phyloP scores from a whole-genome alignment of 2,888 invertebrate species.

The Drosophila subquinaria region DNA sequence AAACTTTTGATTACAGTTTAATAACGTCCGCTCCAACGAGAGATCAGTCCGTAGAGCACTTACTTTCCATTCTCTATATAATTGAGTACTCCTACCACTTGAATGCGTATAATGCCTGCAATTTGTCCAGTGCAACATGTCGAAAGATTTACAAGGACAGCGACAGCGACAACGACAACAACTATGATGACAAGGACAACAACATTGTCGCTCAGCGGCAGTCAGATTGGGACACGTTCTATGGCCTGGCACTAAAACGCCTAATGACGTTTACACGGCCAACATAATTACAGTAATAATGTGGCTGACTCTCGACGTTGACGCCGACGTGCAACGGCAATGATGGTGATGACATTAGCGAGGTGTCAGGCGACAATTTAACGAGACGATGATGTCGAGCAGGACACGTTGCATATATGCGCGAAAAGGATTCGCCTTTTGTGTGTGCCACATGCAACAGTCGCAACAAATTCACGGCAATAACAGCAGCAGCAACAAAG shows the following conservation, averaged over 20 bases:
- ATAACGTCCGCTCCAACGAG: conserved; percentile 6
- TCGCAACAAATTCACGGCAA: conserved; percentile 15
- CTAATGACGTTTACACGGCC: conserved; percentile 81
- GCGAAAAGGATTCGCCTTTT: conserved; percentile 65
- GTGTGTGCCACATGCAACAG: conserved; percentile 64
- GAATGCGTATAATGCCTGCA: conserved; percentile 31
- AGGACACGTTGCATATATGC: conserved; percentile 55
- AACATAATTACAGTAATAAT: conserved; percentile 80
- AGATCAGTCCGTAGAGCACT: background rate
- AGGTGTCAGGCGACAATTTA: conserved; percentile 80
- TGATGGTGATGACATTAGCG: conserved; percentile 77
- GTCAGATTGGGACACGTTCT: conserved; percentile 53
- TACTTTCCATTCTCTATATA: background rate
- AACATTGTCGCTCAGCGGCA: conserved; percentile 31
- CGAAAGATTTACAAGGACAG: conserved; percentile 51
- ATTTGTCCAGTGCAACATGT: conserved; percentile 58
- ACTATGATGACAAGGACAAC: conserved; percentile 5
- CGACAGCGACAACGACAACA: conserved; percentile 1
- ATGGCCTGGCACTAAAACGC: conserved; percentile 65
- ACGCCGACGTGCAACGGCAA: conserved; percentile 27
- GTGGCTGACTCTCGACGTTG: conserved; percentile 59
- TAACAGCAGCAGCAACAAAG: conserved; percentile 22
- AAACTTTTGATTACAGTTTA: background rate
- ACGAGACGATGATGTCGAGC: conserved; percentile 59
- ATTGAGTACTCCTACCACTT: conserved; percentile 12